Evolutionary conservation across 2,888 invertebrate species (phyloP).

Genomic region (Chrysodeixis includens): DNA sequence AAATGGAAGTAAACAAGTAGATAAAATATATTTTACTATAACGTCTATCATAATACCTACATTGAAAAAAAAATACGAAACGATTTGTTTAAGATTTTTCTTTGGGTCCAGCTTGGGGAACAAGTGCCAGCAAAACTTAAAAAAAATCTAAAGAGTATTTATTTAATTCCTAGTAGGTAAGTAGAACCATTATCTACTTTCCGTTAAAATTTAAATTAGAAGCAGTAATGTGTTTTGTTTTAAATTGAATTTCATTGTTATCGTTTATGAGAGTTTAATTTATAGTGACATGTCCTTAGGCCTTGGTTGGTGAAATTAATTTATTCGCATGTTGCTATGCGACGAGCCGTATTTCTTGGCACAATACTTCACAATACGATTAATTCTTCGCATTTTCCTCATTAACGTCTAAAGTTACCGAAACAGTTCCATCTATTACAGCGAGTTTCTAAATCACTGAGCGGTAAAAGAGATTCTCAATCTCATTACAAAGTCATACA

Average conservation of each 20-base stretch:
- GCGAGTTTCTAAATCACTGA: conserved; percentile 55
- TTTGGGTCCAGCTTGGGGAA: too few species aligned
- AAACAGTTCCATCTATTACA: conserved; percentile 55
- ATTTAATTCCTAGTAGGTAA: background rate
- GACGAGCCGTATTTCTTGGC: conserved; percentile 56
- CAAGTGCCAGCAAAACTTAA: background rate
- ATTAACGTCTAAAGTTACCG: conserved; percentile 53
- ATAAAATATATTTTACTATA: too few species aligned
- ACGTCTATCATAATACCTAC: too few species aligned
- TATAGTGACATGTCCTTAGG: conserved; percentile 40
- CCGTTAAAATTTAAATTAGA: conserved; percentile 6
- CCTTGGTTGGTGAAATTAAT: conserved; percentile 45
- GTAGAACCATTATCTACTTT: background rate
- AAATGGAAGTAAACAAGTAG: too few species aligned
- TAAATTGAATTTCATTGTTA: conserved; percentile 15
- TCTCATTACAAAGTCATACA: conserved; percentile 62
- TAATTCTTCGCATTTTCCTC: conserved; percentile 53
- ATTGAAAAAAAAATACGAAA: too few species aligned
- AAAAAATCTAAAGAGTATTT: background rate
- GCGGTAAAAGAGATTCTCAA: conserved; percentile 61
- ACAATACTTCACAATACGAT: conserved; percentile 49
- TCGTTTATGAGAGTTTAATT: conserved; percentile 39
- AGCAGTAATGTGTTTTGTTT: conserved; percentile 11
- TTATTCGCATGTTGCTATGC: conserved; percentile 33
- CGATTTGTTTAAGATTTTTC: too few species aligned